Conservation (phyloP, 2,888 invertebrate species). For the Odontocolon sp. region DNA sequence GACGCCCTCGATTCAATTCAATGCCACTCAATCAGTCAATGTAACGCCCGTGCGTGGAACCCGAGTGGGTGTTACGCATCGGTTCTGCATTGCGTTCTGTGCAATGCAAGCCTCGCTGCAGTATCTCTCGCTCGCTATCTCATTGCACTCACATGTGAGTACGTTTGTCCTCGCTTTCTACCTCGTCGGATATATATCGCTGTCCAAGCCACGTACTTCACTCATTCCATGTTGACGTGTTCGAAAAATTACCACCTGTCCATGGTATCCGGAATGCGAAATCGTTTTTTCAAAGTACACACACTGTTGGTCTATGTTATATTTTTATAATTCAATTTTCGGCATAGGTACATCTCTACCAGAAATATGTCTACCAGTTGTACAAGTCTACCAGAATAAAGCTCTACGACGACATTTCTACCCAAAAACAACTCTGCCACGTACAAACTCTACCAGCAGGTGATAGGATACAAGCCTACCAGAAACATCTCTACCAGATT, state of each 20-base stretch:
- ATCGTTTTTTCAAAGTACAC: conserved; percentile 21
- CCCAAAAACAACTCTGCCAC: too few relatives aligned
- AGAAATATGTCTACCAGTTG: too few relatives aligned
- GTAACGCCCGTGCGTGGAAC: conserved; percentile 75
- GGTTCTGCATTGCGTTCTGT: conserved; percentile 42
- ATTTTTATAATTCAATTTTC: conserved; percentile 45
- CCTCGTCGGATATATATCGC: conserved; percentile 3
- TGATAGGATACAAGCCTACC: too few relatives aligned
- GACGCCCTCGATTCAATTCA: conserved; percentile 78
- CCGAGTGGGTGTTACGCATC: conserved; percentile 42
- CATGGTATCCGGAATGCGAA: neutral
- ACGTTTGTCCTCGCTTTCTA: conserved; percentile 6
- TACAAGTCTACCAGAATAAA: too few relatives aligned
- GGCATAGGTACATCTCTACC: too few relatives aligned
- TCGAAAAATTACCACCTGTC: conserved; percentile 52
- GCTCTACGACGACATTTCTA: too few relatives aligned
- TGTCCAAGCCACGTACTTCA: conserved; percentile 37
- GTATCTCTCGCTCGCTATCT: conserved; percentile 37
- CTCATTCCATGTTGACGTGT: conserved; percentile 44
- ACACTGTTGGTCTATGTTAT: neutral
- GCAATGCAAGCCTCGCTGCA: conserved; percentile 28
- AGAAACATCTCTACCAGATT: too few relatives aligned
- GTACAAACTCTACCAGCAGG: too few relatives aligned
- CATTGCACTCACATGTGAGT: conserved; percentile 46
- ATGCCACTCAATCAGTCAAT: conserved; percentile 80